Evolutionary conservation across 2,797 vertebrate genomes (phyloP).

Genomic region (Mallotus villosus): DNA sequence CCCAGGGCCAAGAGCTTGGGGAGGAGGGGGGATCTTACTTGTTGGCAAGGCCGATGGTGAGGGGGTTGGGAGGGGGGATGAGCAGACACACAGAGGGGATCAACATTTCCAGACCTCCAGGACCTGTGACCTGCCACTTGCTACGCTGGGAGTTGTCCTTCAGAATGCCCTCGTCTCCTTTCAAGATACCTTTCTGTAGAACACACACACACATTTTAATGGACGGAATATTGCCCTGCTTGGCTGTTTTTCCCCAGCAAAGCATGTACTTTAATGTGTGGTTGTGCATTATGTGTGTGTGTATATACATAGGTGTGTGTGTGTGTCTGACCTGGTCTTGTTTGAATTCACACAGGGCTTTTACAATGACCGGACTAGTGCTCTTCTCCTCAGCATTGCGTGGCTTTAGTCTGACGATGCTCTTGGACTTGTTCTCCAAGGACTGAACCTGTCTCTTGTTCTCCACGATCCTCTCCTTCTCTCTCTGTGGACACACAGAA

Average conservation of each 20-base stretch:
- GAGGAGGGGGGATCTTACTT: conserved; percentile 78
- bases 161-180: conserved; percentile 91
- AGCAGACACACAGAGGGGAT: conserved; percentile 93
- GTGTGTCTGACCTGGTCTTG: conserved; percentile 88
- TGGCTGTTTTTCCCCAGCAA: background rate
- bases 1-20: background rate
- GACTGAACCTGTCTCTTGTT: conserved; percentile 92
- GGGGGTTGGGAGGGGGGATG: conserved; percentile 91
- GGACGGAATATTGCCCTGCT: background rate
- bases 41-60: conserved; percentile 83
- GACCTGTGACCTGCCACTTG: conserved; percentile 95
- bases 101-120: conserved; percentile 92
- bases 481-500: conserved; percentile 71
- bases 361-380: conserved; percentile 81
- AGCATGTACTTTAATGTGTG: background rate
- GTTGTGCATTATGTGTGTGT: background rate
- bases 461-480: conserved; percentile 87
- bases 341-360: conserved; percentile 95
- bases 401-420: conserved; percentile 89
- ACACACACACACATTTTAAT: conserved; percentile 4
- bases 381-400: conserved; percentile 88
- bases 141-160: conserved; percentile 94
- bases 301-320: background rate
- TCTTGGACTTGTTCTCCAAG: conserved; percentile 90
- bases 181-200: conserved; percentile 85